Evolutionary conservation across 2,797 vertebrate species (phyloP).

Genomic region (Aphelocoma californica): DNA sequence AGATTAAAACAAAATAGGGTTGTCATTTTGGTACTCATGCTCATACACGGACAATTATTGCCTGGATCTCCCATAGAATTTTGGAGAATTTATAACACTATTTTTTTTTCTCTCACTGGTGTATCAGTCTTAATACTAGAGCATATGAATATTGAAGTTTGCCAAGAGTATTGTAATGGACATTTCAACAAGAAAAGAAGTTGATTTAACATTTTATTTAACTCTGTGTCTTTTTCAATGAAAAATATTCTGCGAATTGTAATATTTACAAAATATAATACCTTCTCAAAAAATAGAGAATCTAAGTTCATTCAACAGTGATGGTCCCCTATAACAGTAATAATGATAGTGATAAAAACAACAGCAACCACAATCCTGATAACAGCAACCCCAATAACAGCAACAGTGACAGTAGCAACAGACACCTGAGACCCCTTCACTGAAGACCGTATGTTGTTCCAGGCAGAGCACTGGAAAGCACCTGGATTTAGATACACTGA

Average conservation of each 20-base stretch:
- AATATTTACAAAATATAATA: neutral
- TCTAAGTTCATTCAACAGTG: neutral
- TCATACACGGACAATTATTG: neutral
- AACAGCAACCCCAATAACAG: rapidly evolving
- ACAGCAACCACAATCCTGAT: neutral
- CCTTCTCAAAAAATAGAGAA: neutral
- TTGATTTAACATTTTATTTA: neutral
- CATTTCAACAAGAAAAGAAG: neutral
- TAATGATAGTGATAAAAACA: too few relatives aligned
- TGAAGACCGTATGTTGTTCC: neutral
- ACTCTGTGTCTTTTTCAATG: neutral
- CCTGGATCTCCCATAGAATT: neutral
- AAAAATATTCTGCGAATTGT: neutral
- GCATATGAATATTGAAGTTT: neutral
- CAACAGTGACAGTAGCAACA: rapidly evolving
- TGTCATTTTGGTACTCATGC: neutral
- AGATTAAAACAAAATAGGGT: neutral
- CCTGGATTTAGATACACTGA: neutral
- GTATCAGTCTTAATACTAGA: neutral
- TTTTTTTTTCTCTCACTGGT: neutral
- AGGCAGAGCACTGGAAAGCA: neutral
- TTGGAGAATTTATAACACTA: neutral
- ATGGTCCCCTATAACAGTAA: rapidly evolving
- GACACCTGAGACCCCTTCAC: neutral
- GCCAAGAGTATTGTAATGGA: neutral